A percentile compares a stretch with the other conserved stretches of the same genome.
Conservation (phyloP, 2,113 vertebrate genomes). For the Motacilla alba region DNA sequence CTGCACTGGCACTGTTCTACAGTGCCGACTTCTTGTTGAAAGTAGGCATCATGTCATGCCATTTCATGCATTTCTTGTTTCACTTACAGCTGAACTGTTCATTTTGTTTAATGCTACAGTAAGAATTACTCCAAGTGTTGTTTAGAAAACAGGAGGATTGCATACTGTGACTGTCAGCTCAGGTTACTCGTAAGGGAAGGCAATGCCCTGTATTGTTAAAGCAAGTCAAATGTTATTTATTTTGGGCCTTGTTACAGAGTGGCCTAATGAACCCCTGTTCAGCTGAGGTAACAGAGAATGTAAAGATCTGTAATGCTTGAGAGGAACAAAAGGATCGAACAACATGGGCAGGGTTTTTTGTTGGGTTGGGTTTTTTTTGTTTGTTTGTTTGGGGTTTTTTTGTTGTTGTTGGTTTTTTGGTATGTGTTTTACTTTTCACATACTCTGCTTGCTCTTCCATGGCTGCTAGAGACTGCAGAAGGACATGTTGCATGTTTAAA, state of each 20-base stretch:
- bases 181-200: background rate
- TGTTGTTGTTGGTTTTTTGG: background rate
- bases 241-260: background rate
- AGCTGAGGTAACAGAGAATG: rapidly evolving
- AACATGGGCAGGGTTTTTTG: background rate
- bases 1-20: background rate
- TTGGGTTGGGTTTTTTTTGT: background rate
- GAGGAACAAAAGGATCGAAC: background rate
- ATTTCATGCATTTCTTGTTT: rapidly evolving
- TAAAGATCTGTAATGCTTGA: background rate
- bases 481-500: background rate
- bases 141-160: background rate
- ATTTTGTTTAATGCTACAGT: background rate
- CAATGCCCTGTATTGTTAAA: background rate
- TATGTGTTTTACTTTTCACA: background rate
- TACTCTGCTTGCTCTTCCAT: background rate
- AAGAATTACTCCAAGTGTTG: background rate
- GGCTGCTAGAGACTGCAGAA: background rate
- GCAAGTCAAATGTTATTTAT: background rate
- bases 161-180: background rate
- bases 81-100: background rate
- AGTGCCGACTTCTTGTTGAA: background rate
- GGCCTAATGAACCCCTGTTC: background rate
- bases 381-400: background rate
- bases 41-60: rapidly evolving